Conservation (phyloP, 2,113 vertebrate genomes). For the Vidua macroura region DNA sequence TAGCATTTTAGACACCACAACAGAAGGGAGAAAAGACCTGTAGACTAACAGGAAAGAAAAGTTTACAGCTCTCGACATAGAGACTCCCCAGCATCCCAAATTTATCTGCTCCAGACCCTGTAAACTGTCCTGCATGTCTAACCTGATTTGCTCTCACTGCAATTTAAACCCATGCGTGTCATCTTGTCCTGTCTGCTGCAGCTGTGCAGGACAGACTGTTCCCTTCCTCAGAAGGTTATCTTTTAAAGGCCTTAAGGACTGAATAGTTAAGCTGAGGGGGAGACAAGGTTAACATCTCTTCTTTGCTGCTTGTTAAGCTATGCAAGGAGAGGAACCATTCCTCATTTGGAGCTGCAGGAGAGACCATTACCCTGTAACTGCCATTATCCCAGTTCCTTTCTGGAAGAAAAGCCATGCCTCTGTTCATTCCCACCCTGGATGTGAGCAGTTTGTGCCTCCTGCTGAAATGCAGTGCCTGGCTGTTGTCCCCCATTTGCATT, state of each 20-base stretch:
- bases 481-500: background rate
- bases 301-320: background rate
- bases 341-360: background rate
- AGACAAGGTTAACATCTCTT: background rate
- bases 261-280: background rate
- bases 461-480: background rate
- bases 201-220: background rate
- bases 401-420: background rate
- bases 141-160: background rate
- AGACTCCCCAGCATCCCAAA: background rate
- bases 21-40: background rate
- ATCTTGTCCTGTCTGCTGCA: background rate
- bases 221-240: background rate
- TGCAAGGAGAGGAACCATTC: background rate
- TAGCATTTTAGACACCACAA: background rate
- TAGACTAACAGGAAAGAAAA: background rate
- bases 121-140: background rate
- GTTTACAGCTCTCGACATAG: background rate
- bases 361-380: background rate
- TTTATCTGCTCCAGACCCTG: background rate
- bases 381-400: background rate
- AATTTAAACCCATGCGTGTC: background rate
- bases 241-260: slow-evolving; percentile 4
- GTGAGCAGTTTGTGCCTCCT: background rate
- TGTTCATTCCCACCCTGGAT: background rate